Evolutionary conservation across 1,140 invertebrate genomes (phyloP).

Genomic region (Radopholus similis): DNA sequence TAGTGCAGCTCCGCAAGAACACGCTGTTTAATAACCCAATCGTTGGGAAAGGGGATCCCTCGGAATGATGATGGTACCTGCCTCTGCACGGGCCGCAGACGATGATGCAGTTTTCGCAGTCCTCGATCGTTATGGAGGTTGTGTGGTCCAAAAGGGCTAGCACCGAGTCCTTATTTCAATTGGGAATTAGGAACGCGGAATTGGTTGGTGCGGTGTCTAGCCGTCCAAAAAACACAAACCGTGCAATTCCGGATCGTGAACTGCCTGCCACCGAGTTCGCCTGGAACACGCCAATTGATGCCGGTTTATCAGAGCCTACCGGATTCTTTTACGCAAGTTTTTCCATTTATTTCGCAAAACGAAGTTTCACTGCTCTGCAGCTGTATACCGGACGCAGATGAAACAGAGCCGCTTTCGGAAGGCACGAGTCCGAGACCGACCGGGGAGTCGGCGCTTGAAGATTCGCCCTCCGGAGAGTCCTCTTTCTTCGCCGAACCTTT

Average conservation of each 20-base stretch:
- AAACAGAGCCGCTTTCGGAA: neutral
- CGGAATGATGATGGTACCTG: constrained; percentile 11
- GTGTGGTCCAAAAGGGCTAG: constrained; percentile 6
- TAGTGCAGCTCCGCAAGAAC: constrained; percentile 7
- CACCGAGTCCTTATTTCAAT: neutral
- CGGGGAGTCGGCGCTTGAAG: neutral
- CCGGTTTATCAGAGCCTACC: neutral
- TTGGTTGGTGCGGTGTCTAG: neutral
- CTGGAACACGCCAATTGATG: neutral
- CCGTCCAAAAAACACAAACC: neutral
- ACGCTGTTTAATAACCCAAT: neutral
- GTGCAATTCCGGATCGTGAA: constrained; percentile 2
- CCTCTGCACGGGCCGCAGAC: constrained; percentile 8
- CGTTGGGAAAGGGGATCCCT: neutral
- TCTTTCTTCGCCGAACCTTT: neutral
- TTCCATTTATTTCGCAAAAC: neutral
- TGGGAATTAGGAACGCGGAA: neutral
- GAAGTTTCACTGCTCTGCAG: neutral
- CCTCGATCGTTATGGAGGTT: constrained; percentile 5
- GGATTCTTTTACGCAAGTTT: neutral
- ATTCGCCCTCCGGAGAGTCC: neutral
- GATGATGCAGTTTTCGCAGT: constrained; percentile 13
- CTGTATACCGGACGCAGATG: neutral
- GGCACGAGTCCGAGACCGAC: too few species aligned
- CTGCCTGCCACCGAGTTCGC: neutral